phyloP scores from a whole-genome alignment of 64 coral and sea anemone species.

The Acropora tenuis region DNA sequence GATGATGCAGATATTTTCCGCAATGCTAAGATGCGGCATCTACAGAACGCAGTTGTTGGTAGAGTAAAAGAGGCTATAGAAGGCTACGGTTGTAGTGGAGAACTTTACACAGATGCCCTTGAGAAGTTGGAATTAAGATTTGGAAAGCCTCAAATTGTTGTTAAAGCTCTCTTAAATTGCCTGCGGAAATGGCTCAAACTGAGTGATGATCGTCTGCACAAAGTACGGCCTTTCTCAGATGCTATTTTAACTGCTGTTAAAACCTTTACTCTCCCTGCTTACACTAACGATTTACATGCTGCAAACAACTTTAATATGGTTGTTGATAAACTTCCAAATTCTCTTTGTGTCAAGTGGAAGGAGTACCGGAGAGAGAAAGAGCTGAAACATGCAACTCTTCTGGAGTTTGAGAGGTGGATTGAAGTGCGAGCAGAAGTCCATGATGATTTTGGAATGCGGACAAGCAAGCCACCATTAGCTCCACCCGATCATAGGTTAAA shows the following conservation, averaged over 20 bases:
- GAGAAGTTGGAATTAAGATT: slow-evolving; percentile 39
- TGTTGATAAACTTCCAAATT: background rate
- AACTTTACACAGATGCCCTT: background rate
- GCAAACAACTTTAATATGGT: no score
- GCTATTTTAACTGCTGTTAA: slow-evolving; percentile 4
- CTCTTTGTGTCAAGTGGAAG: slow-evolving; percentile 52
- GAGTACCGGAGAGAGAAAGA: slow-evolving; percentile 32
- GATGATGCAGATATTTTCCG: background rate
- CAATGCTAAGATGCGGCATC: background rate
- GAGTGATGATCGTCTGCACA: background rate
- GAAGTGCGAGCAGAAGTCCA: no score
- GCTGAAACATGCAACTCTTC: slow-evolving; percentile 15
- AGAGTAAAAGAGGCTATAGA: background rate
- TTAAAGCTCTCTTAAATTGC: slow-evolving; percentile 6
- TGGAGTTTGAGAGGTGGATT: background rate
- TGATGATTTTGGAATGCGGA: slow-evolving; percentile 17
- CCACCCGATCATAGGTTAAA: no score
- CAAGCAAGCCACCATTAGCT: background rate
- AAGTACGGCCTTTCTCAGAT: background rate
- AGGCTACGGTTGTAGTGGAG: background rate
- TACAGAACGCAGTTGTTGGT: background rate
- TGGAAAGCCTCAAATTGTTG: slow-evolving; percentile 28
- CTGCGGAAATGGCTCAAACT: background rate
- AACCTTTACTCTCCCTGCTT: background rate
- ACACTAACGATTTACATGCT: no score